Conservation (phyloP, 2,113 vertebrate genomes). For the Lophura nycthemera region DNA sequence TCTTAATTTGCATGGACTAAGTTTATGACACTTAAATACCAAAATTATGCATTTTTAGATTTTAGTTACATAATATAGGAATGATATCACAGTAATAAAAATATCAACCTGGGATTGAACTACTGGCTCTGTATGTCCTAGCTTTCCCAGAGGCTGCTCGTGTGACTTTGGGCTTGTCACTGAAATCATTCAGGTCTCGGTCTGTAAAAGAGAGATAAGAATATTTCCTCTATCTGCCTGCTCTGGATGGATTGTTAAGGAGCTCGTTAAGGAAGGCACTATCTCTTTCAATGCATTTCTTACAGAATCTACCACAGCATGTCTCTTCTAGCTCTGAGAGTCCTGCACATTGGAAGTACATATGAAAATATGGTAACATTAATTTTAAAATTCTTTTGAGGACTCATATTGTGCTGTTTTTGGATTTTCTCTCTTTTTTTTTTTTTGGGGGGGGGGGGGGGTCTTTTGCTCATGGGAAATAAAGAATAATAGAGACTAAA, state of each 20-base stretch:
- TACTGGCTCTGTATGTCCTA: background rate
- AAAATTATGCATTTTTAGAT: background rate
- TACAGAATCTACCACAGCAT: background rate
- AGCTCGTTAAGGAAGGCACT: background rate
- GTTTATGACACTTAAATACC: rapidly evolving
- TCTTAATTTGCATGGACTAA: background rate
- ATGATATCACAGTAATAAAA: background rate
- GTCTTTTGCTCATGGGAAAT: background rate
- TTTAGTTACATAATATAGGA: background rate
- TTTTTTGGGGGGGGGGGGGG: background rate
- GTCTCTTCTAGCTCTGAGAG: background rate
- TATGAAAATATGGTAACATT: conserved; percentile 23
- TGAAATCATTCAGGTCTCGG: background rate
- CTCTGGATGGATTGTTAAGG: background rate
- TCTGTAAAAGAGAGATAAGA: background rate
- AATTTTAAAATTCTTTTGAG: conserved; percentile 35
- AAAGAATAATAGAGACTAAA: conserved; percentile 14
- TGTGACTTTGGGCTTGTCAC: background rate
- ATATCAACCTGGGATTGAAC: background rate
- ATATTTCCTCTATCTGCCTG: background rate
- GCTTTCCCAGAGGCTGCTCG: background rate
- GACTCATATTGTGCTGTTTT: background rate
- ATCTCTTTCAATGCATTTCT: background rate
- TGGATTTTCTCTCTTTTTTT: background rate
- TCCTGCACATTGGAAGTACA: background rate